Conservation (phyloP, 1,140 invertebrate genomes). For the Orius insidiosus region DNA sequence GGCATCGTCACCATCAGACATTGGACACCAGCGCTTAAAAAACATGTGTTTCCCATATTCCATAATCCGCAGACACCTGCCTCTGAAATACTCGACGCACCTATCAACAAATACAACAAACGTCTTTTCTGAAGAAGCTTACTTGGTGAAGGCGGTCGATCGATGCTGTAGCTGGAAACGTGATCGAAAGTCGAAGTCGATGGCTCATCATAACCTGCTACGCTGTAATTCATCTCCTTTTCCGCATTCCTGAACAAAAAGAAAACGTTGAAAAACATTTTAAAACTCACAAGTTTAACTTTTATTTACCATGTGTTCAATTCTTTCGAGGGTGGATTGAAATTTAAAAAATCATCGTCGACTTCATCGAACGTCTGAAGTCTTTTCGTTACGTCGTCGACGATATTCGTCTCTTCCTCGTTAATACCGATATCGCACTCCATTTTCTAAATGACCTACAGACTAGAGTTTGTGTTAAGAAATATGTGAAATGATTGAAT, state of each 20-base stretch:
- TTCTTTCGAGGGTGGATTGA: too few relatives aligned
- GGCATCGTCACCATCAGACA: slow-evolving; percentile 37
- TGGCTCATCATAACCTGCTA: not conserved
- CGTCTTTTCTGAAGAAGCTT: too few relatives aligned
- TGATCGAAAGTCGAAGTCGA: not conserved
- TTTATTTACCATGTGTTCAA: not conserved
- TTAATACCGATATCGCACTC: too few relatives aligned
- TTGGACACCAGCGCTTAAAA: slow-evolving; percentile 53
- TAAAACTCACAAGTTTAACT: not conserved
- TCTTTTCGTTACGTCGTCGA: too few relatives aligned
- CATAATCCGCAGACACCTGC: slow-evolving; percentile 45
- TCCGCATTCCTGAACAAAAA: not conserved
- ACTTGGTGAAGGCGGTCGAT: too few relatives aligned
- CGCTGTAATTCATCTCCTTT: not conserved
- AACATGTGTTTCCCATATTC: slow-evolving; percentile 53
- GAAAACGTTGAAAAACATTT: slow-evolving; percentile 8
- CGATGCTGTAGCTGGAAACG: slow-evolving; percentile 2
- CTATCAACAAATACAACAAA: slow-evolving; percentile 13
- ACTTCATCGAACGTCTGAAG: too few relatives aligned
- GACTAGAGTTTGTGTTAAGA: too few relatives aligned
- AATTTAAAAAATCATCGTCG: too few relatives aligned
- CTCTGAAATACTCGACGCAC: slow-evolving; percentile 13
- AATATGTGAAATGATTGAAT: too few relatives aligned
- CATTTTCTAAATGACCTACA: too few relatives aligned
- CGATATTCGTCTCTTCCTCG: too few relatives aligned